Evolutionary conservation across 2,797 vertebrate genomes (phyloP), one percentile per base, ranked within the genome.

Genomic region (Chaetophractus vellerosus): DNA sequence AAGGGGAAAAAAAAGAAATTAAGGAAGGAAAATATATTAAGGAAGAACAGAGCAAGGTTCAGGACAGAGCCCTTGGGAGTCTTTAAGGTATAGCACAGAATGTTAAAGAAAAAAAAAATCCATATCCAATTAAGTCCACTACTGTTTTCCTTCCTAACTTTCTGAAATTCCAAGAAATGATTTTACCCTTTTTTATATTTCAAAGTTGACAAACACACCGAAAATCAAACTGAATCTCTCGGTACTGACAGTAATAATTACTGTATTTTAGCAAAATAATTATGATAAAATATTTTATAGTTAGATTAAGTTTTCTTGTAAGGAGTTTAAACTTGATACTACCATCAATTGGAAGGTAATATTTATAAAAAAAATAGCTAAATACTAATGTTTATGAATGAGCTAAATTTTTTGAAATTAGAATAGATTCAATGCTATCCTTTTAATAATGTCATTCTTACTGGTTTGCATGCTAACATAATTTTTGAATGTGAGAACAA

Each of bases 291-390:
- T 63, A 91, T 33, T 85, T 75, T 41, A 1, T 23, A 23, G 26
- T 1, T 45, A 19, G 52, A 16, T 16, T 55, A 38, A 38, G n/a
- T 68, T n/a, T 71, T 15, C n/a, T 63, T 31, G 16, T 90, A 16
- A 61, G 33, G 74, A 74, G 50, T 72, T 86, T 81, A 74, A 80
- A 80, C 24, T 31, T 63, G 8, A 84, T 38, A 74, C 26, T 74
- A 74, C 24, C 69, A 64, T 76, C 31, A 88, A 61, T 4, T 95
- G 74, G 52, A 91, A 78, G 45, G n/a, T 38, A 55, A 61, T 61
- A 91, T 72, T 93, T 82, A 91, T 23, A 2, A 64, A 92, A 92
- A 85, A 93, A 48, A 15, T 66, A 33, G 14, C 41, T 87, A 83
- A 90, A 71, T 93, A 81, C 23, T 55, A 82, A 91, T 6, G 57